Evolutionary conservation across 2,797 vertebrate species (phyloP).

Genomic region (Schizopygopsis malacanthus): DNA sequence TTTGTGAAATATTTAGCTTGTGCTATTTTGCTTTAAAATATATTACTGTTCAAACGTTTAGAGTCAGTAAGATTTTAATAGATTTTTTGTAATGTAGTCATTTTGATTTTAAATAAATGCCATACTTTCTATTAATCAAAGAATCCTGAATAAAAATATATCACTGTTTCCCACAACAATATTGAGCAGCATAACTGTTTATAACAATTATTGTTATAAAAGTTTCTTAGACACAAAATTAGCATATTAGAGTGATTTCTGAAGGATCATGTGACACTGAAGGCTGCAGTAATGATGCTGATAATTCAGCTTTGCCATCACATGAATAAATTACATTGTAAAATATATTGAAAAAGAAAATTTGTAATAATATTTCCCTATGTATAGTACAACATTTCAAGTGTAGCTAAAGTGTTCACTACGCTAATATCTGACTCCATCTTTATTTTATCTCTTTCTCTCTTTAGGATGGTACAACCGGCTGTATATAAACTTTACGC

Average conservation of each 20-base stretch:
- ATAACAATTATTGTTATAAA: too few relatives aligned
- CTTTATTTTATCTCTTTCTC: conserved; percentile 3
- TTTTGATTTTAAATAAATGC: too few relatives aligned
- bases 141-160: too few relatives aligned
- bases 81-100: too few relatives aligned
- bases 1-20: not conserved
- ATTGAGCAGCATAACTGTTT: too few relatives aligned
- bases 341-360: not conserved
- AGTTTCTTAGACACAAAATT: too few relatives aligned
- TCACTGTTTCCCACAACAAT: not conserved
- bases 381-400: not conserved
- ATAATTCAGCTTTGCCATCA: not conserved
- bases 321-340: not conserved
- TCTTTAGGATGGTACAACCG: conserved; percentile 95
- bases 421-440: not conserved
- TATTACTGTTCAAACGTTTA: not conserved
- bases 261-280: not conserved
- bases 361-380: not conserved
- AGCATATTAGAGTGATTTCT: not conserved
- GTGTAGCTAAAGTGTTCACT: not conserved
- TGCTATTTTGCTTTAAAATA: not conserved
- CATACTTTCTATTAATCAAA: too few relatives aligned
- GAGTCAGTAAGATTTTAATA: not conserved
- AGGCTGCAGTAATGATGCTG: not conserved
- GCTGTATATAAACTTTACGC: conserved; percentile 94